phyloP scores from a whole-genome alignment of 2,888 invertebrate genomes.

The Phasia obesa region DNA sequence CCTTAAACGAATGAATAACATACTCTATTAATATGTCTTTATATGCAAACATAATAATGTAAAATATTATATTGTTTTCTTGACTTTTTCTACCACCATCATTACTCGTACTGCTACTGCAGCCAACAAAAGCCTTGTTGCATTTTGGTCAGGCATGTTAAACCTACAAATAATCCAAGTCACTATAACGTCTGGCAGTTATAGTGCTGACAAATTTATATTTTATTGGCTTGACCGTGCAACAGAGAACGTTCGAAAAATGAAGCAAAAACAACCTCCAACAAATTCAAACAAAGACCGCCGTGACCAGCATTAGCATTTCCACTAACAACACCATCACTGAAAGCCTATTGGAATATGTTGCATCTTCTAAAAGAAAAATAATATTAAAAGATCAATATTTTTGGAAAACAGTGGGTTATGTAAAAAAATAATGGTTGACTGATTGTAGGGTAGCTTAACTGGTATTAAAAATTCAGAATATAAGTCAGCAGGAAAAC shows the following conservation, averaged over 20 bases:
- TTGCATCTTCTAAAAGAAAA: slow-evolving; percentile 23
- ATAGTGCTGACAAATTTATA: slow-evolving; percentile 71
- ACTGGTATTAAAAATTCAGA: too few relatives aligned
- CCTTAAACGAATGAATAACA: neutral
- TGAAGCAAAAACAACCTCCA: slow-evolving; percentile 33
- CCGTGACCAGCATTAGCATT: slow-evolving; percentile 43
- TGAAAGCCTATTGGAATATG: slow-evolving; percentile 22
- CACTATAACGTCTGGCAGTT: slow-evolving; percentile 65
- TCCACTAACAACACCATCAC: slow-evolving; percentile 44
- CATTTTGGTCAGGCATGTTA: slow-evolving; percentile 49
- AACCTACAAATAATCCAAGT: slow-evolving; percentile 63
- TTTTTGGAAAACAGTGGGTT: slow-evolving; percentile 38
- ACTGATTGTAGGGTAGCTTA: too few relatives aligned
- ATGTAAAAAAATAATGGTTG: too few relatives aligned
- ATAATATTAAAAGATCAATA: slow-evolving; percentile 56
- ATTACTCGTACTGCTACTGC: neutral
- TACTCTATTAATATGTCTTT: slow-evolving; percentile 52
- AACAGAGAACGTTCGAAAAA: slow-evolving; percentile 11
- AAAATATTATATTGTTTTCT: slow-evolving; percentile 49
- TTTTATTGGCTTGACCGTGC: slow-evolving; percentile 69
- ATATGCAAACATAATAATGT: slow-evolving; percentile 63
- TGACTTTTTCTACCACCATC: neutral
- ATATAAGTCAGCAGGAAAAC: too few relatives aligned
- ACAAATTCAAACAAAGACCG: slow-evolving; percentile 67
- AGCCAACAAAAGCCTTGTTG: too few relatives aligned